A percentile compares a stretch with the other conserved stretches of the same genome.
Evolutionary conservation across 2,113 vertebrate genomes (phyloP).

Genomic region (Tychaedon coryphoeus): DNA sequence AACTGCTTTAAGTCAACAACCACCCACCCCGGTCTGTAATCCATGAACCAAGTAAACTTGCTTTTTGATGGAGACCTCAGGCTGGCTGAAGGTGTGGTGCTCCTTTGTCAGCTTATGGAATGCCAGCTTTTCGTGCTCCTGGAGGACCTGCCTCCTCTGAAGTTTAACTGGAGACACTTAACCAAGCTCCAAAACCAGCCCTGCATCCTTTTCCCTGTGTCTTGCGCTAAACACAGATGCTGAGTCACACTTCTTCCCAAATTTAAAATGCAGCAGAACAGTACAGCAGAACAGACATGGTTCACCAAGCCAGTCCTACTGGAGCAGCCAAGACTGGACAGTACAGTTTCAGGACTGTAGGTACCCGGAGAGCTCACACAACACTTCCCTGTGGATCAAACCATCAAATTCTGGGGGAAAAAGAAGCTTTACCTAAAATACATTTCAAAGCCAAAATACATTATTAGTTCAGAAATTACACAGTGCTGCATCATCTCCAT

Average conservation of each 20-base stretch:
- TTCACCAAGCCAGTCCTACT: background rate
- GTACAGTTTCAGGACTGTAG: background rate
- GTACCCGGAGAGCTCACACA: background rate
- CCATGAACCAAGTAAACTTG: background rate
- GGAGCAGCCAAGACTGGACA: accelerated
- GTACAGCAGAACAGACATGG: background rate
- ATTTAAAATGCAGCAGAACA: background rate
- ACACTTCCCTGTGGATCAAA: accelerated
- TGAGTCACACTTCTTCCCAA: background rate
- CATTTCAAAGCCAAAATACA: background rate
- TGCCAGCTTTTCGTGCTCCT: accelerated
- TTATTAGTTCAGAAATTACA: accelerated
- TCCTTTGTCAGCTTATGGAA: background rate
- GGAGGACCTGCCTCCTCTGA: background rate
- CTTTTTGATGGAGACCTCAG: background rate
- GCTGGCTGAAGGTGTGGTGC: background rate
- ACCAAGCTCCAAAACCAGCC: background rate
- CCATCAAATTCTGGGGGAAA: accelerated
- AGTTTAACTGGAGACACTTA: background rate
- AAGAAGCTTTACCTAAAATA: background rate
- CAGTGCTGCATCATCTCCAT: background rate
- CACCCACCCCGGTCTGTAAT: background rate
- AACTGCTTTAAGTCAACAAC: background rate
- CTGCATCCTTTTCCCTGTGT: background rate
- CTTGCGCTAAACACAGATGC: accelerated